phyloP scores from a whole-genome alignment of 2,113 vertebrate species.

The Esox niger region DNA sequence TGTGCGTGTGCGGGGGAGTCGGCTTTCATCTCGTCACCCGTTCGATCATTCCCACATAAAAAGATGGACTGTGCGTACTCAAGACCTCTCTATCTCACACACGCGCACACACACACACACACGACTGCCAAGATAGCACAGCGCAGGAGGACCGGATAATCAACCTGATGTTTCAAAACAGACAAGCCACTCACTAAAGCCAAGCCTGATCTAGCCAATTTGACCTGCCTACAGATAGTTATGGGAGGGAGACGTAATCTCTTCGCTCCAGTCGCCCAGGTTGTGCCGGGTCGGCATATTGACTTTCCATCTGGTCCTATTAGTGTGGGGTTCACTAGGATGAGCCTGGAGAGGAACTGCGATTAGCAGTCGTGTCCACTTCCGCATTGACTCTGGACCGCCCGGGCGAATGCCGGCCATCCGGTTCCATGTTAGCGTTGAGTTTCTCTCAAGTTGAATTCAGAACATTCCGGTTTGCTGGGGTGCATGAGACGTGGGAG shows the following conservation, averaged over 20 bases:
- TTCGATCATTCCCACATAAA: constrained; percentile 39
- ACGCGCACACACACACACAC: constrained; percentile 23
- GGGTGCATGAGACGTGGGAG: constrained; percentile 4
- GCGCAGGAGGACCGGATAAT: neutral
- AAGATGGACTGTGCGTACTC: constrained; percentile 49
- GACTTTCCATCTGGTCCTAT: constrained; percentile 55
- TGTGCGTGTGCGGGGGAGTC: constrained; percentile 4
- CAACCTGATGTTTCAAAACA: neutral
- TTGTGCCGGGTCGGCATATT: constrained; percentile 45
- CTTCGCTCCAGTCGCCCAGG: neutral
- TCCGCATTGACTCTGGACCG: too few species aligned
- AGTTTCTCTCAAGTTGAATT: neutral
- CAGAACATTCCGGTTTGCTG: neutral
- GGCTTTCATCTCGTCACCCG: constrained; percentile 49
- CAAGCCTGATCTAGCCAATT: too few species aligned
- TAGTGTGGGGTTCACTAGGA: constrained; percentile 23
- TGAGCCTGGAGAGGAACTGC: neutral
- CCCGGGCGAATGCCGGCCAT: too few species aligned
- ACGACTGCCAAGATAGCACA: constrained; percentile 43
- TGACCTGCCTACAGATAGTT: too few species aligned
- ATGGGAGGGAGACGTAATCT: too few species aligned
- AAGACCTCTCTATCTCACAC: constrained; percentile 43
- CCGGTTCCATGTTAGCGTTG: too few species aligned
- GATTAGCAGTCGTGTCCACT: neutral
- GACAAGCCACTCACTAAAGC: too few species aligned